Percentiles rank a stretch among this genome's conserved stretches.
Evolutionary conservation across 2,888 invertebrate genomes (phyloP).

Genomic region (Melanotus villosus): DNA sequence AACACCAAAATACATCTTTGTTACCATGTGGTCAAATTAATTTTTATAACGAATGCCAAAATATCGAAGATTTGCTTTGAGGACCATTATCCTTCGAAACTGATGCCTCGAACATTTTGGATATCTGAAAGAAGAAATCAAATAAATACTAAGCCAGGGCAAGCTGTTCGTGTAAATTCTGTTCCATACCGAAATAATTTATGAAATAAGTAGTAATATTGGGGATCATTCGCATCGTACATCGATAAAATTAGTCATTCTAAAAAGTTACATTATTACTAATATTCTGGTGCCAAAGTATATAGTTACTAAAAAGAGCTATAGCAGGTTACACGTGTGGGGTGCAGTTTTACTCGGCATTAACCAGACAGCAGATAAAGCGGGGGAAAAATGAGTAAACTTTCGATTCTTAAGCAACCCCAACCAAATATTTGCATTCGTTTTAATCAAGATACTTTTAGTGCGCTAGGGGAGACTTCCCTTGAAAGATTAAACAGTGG

Average conservation of each 20-base stretch:
- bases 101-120: too few relatives aligned
- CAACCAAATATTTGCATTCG: slow-evolving; percentile 22
- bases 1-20: too few relatives aligned
- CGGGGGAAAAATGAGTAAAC: slow-evolving; percentile 2
- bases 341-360: slow-evolving; percentile 30
- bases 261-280: slow-evolving; percentile 64
- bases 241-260: slow-evolving; percentile 66
- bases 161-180: slow-evolving; percentile 28
- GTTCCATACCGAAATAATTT: slow-evolving; percentile 36
- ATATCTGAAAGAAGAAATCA: too few relatives aligned
- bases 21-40: too few relatives aligned
- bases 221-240: slow-evolving; percentile 65
- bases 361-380: slow-evolving; percentile 9
- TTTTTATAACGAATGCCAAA: too few relatives aligned
- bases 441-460: slow-evolving; percentile 21
- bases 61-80: too few relatives aligned
- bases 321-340: slow-evolving; percentile 33
- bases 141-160: too few relatives aligned
- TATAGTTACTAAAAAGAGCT: slow-evolving; percentile 65
- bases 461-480: slow-evolving; percentile 17
- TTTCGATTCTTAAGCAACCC: slow-evolving; percentile 14
- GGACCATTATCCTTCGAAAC: too few relatives aligned
- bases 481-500: slow-evolving; percentile 18
- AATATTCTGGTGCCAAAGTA: slow-evolving; percentile 68
- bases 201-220: slow-evolving; percentile 50